Conservation (phyloP, 2,888 invertebrate genomes). For the Spicauda simplicius region DNA sequence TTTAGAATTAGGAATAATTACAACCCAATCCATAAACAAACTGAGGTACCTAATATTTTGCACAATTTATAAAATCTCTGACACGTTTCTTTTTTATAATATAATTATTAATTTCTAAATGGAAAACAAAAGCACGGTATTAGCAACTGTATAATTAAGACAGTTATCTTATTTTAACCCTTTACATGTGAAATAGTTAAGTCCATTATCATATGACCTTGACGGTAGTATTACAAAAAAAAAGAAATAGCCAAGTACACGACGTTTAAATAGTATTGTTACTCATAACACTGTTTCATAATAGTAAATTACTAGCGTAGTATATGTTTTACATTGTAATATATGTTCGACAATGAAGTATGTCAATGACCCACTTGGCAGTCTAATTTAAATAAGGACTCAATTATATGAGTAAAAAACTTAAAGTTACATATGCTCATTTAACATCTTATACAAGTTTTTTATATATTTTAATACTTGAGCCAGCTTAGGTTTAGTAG, state of each 20-base stretch:
- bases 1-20: too few relatives aligned
- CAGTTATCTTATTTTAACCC: neutral
- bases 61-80: too few relatives aligned
- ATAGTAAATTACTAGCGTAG: neutral
- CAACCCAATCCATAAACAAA: too few relatives aligned
- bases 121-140: too few relatives aligned
- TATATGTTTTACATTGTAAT: neutral
- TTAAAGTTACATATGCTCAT: neutral
- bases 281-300: neutral
- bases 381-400: neutral
- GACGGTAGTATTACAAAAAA: neutral
- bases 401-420: neutral
- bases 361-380: neutral
- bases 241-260: neutral
- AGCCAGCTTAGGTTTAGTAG: neutral
- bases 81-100: too few relatives aligned
- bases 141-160: too few relatives aligned
- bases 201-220: neutral
- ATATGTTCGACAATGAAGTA: neutral
- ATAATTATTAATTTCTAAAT: too few relatives aligned
- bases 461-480: neutral
- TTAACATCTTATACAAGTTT: neutral
- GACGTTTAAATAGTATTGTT: neutral
- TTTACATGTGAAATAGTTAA: neutral
- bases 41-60: too few relatives aligned